phyloP scores from a whole-genome alignment of 2,797 vertebrate species.

The Potorous gilbertii region DNA sequence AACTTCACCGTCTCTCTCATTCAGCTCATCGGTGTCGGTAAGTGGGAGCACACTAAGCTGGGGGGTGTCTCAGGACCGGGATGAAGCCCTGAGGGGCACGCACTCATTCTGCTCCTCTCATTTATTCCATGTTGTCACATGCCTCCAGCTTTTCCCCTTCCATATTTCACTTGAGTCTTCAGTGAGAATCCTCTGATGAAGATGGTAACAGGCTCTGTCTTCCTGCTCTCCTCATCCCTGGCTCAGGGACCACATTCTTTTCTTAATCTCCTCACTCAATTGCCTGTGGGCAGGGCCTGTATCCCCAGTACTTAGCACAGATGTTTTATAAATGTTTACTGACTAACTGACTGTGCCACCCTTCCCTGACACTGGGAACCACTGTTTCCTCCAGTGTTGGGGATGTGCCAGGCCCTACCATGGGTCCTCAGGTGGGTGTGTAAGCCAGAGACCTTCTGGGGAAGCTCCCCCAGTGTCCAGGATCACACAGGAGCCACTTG shows the following conservation, averaged over 20 bases:
- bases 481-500: not conserved
- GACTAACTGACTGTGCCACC: not conserved
- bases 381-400: not conserved
- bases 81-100: too few species aligned
- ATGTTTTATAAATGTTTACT: not conserved
- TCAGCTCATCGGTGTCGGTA: conserved; percentile 89
- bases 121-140: not conserved
- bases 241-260: too few species aligned
- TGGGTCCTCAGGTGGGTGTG: not conserved
- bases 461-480: not conserved
- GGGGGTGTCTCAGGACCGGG: too few species aligned
- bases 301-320: not conserved
- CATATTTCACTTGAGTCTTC: not conserved
- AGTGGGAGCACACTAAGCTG: conserved; percentile 65
- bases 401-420: not conserved
- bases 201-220: not conserved
- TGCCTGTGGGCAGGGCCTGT: not conserved
- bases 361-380: not conserved
- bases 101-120: not conserved
- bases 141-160: not conserved
- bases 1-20: conserved; percentile 89
- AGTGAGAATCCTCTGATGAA: not conserved
- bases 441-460: not conserved
- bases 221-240: too few species aligned
- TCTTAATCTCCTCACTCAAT: not conserved